These are phyloP conservation scores for Sebastes schlegelii DNA, from an alignment of 2,113 vertebrate genomes.

Conservation along the genomic window DNA sequence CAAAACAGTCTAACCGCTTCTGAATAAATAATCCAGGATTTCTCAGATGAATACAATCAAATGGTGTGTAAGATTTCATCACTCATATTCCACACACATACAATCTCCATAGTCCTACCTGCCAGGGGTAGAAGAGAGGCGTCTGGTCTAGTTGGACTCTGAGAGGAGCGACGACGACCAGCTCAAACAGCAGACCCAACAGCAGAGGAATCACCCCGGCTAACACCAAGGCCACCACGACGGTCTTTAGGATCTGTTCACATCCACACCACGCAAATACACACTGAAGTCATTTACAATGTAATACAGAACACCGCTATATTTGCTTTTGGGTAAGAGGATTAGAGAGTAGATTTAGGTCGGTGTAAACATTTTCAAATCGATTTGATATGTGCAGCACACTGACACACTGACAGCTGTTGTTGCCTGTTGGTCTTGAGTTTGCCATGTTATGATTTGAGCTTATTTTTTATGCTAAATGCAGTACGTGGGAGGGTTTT, in stretches of 20 bases:
- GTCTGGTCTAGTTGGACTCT: constrained; percentile 97
- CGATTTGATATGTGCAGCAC: no score
- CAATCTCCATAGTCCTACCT: constrained; percentile 83
- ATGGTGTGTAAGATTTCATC: neutral
- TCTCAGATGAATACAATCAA: neutral
- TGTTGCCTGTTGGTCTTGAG: no score
- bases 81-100: neutral
- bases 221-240: constrained; percentile 91
- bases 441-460: neutral
- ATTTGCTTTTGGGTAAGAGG: no score
- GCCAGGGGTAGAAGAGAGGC: constrained; percentile 97
- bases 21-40: neutral
- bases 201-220: constrained; percentile 94
- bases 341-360: no score
- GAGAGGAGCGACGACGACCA: constrained; percentile 95
- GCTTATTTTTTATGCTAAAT: neutral
- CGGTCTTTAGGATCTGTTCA: constrained; percentile 92
- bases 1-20: neutral
- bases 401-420: no score
- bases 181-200: constrained; percentile 93
- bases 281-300: no score
- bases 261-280: neutral
- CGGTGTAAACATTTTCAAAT: no score
- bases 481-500: neutral
- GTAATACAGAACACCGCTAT: no score